These are phyloP conservation scores for Taxidea taxus DNA, from an alignment of 2,113 vertebrate genomes.

Conservation along the genomic window DNA sequence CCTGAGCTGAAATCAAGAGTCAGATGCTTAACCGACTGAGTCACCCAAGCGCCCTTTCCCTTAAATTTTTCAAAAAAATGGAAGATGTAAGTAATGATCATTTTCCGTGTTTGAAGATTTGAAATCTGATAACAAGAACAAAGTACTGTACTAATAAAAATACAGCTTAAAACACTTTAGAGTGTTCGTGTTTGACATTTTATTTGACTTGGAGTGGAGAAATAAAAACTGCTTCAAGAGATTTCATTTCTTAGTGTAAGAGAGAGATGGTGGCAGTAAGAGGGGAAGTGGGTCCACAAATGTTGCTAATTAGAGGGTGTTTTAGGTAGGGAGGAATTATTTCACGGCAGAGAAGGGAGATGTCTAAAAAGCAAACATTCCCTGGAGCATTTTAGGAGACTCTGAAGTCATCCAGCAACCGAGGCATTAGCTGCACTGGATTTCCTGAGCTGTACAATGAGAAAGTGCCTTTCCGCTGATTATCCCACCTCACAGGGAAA, in stretches of 20 bases:
- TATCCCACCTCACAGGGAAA: not conserved
- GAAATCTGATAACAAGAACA: not conserved
- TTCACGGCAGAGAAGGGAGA: not conserved
- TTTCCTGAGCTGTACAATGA: not conserved
- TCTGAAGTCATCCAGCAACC: not conserved
- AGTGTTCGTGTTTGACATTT: not conserved
- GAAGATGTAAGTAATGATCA: too few relatives aligned
- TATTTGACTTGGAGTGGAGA: not conserved
- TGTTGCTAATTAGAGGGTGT: not conserved
- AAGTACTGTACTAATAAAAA: not conserved
- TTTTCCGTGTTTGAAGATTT: not conserved
- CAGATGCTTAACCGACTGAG: not conserved
- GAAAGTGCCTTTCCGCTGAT: not conserved
- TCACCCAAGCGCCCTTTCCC: not conserved
- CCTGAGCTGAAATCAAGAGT: not conserved
- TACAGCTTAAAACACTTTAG: accelerated
- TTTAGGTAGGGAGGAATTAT: not conserved
- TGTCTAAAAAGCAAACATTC: not conserved
- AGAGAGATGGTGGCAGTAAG: not conserved
- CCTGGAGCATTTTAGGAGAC: not conserved
- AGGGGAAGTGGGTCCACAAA: not conserved
- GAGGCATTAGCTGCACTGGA: not conserved
- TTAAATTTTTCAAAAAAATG: not conserved
- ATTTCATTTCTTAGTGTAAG: not conserved
- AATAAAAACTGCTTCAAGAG: not conserved